Evolutionary conservation across 2,113 vertebrate genomes (phyloP).

Genomic region (Tragelaphus imberbis): DNA sequence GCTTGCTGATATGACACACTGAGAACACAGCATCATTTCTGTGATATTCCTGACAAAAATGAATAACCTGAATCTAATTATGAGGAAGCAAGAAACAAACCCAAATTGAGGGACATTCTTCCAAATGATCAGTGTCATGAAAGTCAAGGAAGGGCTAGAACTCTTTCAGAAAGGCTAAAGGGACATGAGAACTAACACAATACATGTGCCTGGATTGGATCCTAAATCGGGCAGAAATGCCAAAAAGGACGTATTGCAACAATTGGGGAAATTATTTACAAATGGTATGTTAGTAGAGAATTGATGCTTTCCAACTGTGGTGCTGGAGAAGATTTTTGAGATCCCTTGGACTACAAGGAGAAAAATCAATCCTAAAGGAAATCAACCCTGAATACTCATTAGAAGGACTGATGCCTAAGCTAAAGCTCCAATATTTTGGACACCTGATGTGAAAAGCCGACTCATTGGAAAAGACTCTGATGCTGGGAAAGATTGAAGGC

Average conservation of each 20-base stretch:
- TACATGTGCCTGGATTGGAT: neutral
- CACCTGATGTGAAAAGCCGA: neutral
- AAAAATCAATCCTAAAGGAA: neutral
- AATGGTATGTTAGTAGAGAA: neutral
- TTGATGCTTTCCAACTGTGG: neutral
- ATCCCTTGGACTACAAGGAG: neutral
- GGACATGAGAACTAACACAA: neutral
- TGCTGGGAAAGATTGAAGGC: neutral
- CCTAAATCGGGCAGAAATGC: neutral
- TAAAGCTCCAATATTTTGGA: neutral
- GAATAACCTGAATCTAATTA: neutral
- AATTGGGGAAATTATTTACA: neutral
- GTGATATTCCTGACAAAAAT: neutral
- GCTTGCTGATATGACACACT: neutral
- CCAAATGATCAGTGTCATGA: neutral
- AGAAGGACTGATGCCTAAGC: neutral
- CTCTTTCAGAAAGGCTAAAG: neutral
- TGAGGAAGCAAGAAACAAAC: neutral
- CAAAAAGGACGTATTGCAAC: neutral
- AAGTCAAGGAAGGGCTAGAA: neutral
- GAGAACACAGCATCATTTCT: neutral
- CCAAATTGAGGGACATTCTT: neutral
- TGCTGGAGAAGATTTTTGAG: neutral
- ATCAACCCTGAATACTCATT: neutral
- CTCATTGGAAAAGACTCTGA: neutral